These are phyloP conservation scores for Zingel zingel DNA, from an alignment of 2,113 vertebrate genomes.

Conservation along the genomic window DNA sequence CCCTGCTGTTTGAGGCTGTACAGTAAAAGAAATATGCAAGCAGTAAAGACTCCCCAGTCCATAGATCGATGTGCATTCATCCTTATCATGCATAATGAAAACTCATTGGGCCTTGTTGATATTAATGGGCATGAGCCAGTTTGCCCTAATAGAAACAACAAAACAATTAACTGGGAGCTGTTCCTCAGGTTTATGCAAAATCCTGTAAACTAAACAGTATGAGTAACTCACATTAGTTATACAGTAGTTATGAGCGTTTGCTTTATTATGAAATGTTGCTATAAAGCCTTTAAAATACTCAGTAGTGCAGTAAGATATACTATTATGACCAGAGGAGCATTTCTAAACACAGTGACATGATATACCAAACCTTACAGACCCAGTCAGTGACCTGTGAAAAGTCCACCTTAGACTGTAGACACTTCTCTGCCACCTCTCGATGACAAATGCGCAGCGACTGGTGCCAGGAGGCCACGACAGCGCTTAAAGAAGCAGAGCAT, in stretches of 20 bases:
- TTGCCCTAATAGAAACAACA: conserved; percentile 4
- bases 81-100: conserved; percentile 43
- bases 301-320: neutral
- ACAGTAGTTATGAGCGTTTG: neutral
- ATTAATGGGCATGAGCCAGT: conserved; percentile 1
- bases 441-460: conserved; percentile 56
- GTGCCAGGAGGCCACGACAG: conserved; percentile 31
- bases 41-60: neutral
- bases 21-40: conserved; percentile 28
- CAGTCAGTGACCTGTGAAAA: conserved; percentile 50
- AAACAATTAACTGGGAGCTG: neutral
- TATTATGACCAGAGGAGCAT: neutral
- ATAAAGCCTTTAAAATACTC: neutral
- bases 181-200: conserved; percentile 2
- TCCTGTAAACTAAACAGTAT: neutral
- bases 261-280: neutral
- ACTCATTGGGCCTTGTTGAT: conserved; percentile 20
- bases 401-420: conserved; percentile 33
- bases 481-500: conserved; percentile 13
- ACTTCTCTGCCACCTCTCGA: conserved; percentile 39
- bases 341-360: conserved; percentile 25
- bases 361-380: conserved; percentile 10
- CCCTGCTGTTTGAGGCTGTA: conserved; percentile 31
- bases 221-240: neutral
- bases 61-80: conserved; percentile 37